These are phyloP conservation scores for Ecdyonurus torrentis DNA, from an alignment of 2,888 invertebrate species.

Conservation along the genomic window DNA sequence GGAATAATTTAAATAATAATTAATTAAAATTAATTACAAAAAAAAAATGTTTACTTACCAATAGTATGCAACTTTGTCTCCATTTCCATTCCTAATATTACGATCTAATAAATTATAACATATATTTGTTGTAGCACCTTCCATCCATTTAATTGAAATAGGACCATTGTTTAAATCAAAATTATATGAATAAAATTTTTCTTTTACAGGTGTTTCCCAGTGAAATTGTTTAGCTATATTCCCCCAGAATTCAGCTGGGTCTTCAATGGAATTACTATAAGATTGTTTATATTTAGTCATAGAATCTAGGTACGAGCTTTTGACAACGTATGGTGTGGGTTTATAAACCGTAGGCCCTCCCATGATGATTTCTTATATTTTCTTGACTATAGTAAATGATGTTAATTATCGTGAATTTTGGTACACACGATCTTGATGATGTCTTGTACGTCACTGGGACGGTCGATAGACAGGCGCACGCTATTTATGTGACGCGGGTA, in stretches of 20 bases:
- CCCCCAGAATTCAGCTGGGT: constrained; percentile 86
- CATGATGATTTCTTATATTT: neutral
- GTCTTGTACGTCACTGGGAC: neutral
- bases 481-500: neutral
- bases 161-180: constrained; percentile 80
- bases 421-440: no score
- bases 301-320: constrained; percentile 37
- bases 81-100: constrained; percentile 73
- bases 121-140: constrained; percentile 86
- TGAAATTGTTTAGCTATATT: constrained; percentile 84
- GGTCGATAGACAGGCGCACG: neutral
- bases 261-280: constrained; percentile 70
- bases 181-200: constrained; percentile 75
- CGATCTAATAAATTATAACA: constrained; percentile 91
- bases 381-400: neutral
- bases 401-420: neutral
- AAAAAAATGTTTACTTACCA: constrained; percentile 49
- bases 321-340: constrained; percentile 12
- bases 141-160: constrained; percentile 87
- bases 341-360: constrained; percentile 3
- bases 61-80: constrained; percentile 83
- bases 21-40: no score
- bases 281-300: constrained; percentile 64
- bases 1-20: no score
- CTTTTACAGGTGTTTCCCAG: constrained; percentile 68